These are phyloP conservation scores for Acleris holmiana DNA, from an alignment of 2,888 invertebrate species.

Conservation along the genomic window DNA sequence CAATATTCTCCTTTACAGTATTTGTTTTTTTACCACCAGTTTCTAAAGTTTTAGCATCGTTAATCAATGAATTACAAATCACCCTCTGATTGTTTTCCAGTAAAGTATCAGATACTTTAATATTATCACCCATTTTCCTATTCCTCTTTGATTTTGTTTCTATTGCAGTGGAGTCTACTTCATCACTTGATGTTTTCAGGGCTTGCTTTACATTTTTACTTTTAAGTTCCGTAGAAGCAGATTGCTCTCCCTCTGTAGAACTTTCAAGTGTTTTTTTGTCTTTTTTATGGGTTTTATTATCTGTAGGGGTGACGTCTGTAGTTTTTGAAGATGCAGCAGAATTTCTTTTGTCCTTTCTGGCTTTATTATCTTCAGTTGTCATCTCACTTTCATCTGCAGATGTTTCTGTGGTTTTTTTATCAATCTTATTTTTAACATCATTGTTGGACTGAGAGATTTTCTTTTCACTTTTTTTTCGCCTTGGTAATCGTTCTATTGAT, in stretches of 20 bases:
- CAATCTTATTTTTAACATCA: constrained; percentile 20
- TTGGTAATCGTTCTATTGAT: constrained; percentile 12
- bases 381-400: constrained; percentile 22
- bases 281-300: constrained; percentile 40
- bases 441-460: constrained; percentile 9
- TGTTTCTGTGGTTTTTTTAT: constrained; percentile 18
- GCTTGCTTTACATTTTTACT: constrained; percentile 41
- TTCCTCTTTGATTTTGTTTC: constrained; percentile 41
- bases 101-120: constrained; percentile 36
- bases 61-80: constrained; percentile 30
- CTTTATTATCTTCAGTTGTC: constrained; percentile 20
- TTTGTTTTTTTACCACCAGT: constrained; percentile 38
- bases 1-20: constrained; percentile 62
- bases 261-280: constrained; percentile 40
- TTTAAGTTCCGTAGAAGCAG: constrained; percentile 44
- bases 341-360: constrained; percentile 20
- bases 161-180: constrained; percentile 15
- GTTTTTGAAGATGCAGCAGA: constrained; percentile 15
- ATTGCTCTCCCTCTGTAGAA: constrained; percentile 39
- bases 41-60: constrained; percentile 22
- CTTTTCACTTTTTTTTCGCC: constrained; percentile 24
- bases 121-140: constrained; percentile 35
- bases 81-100: constrained; percentile 42
- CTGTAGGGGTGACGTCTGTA: constrained; percentile 26
- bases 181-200: constrained; percentile 2